Base-by-base conservation (phyloP, 2,113 vertebrate species). In the Sapajus apella region DNA sequence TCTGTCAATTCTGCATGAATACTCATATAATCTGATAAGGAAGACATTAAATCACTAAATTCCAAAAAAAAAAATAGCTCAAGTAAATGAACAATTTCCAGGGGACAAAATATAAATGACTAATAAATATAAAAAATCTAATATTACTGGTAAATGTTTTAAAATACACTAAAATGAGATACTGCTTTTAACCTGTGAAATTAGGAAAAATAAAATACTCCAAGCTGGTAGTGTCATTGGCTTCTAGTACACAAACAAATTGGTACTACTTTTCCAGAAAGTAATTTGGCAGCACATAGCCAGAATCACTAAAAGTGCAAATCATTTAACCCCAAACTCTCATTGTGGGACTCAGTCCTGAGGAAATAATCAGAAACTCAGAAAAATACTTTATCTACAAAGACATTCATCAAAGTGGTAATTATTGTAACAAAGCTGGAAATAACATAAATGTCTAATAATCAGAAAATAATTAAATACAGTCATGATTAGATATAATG, bases 391-490 rank as follows among this genome's bases (percentile, higher is more conserved):
- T 83, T 76, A 84, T 55, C 32, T 87, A 79, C 55, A 83, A 94
- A 95, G n/a, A 91, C 64, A 47, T n/a, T 72, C 52, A 95, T 58
- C 76, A 83, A 84, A 64, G 23, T 79, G 20, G 84, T 85, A 75
- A 85, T 85, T 82, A 93, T 73, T 83, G 2, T 68, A 87, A 66
- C 25, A 87, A 91, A 64, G 83, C 66, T 47, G 5, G 37, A 92
- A 92, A 82, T 40, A 95, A 73, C 30, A 73, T 17, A 37, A 75
- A 76, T 56, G 21, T 73, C 20, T 95, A 84, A 80, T 81, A 90
- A 61, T 92, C 35, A 90, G 56, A 87, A 93, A 96, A 83, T 43
- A 43, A 95, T 83, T 90, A 61, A 85, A 73, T 77, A 45, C 17
- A 85, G 56, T 32, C 30, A 47, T 66, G 81, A 83, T 47, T 92